Conservation (phyloP, 2,888 invertebrate species). For the Thera obeliscata region DNA sequence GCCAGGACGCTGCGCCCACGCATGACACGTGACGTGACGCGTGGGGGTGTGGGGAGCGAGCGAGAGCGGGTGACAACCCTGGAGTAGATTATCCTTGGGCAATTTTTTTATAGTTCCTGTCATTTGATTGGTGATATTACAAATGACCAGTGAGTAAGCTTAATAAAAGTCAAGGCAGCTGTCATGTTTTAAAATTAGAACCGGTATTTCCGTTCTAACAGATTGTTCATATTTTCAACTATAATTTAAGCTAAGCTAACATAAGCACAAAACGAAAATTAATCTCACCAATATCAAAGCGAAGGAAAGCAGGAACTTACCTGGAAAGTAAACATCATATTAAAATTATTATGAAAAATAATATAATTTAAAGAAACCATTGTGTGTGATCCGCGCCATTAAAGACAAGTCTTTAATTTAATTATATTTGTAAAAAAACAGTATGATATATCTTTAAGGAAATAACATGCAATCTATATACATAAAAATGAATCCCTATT, state of each 20-base stretch:
- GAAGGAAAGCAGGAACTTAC: conserved; percentile 32
- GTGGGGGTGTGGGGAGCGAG: conserved; percentile 21
- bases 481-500: no score
- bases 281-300: background rate
- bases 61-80: conserved; percentile 28
- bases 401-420: no score
- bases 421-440: no score
- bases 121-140: background rate
- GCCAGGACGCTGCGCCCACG: conserved; percentile 58
- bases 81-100: background rate
- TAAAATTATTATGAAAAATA: background rate
- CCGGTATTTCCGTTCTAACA: no score
- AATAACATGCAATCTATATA: no score
- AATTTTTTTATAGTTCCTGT: background rate
- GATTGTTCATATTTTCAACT: no score
- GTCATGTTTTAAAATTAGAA: no score
- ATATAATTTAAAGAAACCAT: conserved; percentile 25
- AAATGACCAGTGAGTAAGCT: background rate
- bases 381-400: no score
- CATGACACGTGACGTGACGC: conserved; percentile 41
- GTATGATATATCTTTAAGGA: no score
- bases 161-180: background rate
- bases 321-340: no score
- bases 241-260: no score
- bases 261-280: background rate